These are phyloP conservation scores for Nemapogon koenigi DNA, from an alignment of 2,888 invertebrate species.

Conservation along the genomic window DNA sequence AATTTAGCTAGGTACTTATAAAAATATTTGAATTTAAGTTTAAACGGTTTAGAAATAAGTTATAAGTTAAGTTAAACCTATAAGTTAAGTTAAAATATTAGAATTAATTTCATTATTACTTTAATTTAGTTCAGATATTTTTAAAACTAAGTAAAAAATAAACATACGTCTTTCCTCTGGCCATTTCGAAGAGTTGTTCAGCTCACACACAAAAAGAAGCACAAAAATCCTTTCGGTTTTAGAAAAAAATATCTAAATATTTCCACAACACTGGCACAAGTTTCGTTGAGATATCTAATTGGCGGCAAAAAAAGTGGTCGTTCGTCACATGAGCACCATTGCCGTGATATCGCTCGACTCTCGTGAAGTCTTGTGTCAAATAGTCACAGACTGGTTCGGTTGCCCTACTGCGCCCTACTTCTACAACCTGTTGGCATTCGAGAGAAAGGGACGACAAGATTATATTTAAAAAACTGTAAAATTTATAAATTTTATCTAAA, in stretches of 20 bases:
- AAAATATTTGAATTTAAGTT: too few relatives aligned
- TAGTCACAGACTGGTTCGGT: background rate
- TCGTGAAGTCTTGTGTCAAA: slow-evolving; percentile 25
- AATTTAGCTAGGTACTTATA: too few relatives aligned
- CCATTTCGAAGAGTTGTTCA: slow-evolving; percentile 29
- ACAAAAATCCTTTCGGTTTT: slow-evolving; percentile 25
- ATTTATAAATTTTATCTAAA: too few relatives aligned
- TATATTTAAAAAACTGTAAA: too few relatives aligned
- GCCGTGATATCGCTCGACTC: slow-evolving; percentile 39
- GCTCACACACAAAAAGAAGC: slow-evolving; percentile 24
- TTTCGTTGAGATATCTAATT: slow-evolving; percentile 30
- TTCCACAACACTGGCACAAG: slow-evolving; percentile 4
- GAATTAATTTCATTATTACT: too few relatives aligned
- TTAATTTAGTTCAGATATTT: too few relatives aligned
- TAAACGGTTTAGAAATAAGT: too few relatives aligned
- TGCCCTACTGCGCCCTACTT: slow-evolving; percentile 44
- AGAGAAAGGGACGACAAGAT: slow-evolving; percentile 35
- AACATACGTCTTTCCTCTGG: slow-evolving; percentile 46
- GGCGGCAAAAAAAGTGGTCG: slow-evolving; percentile 38
- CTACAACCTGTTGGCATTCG: slow-evolving; percentile 37
- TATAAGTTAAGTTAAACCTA: too few relatives aligned
- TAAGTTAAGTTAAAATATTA: too few relatives aligned
- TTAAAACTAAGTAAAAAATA: slow-evolving; percentile 17
- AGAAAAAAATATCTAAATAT: slow-evolving; percentile 18
- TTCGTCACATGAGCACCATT: slow-evolving; percentile 50